A percentile compares a stretch with the other conserved stretches of the same genome.
phyloP scores from a whole-genome alignment of 1,140 invertebrate species.

The Thalassaphorura encarpata region DNA sequence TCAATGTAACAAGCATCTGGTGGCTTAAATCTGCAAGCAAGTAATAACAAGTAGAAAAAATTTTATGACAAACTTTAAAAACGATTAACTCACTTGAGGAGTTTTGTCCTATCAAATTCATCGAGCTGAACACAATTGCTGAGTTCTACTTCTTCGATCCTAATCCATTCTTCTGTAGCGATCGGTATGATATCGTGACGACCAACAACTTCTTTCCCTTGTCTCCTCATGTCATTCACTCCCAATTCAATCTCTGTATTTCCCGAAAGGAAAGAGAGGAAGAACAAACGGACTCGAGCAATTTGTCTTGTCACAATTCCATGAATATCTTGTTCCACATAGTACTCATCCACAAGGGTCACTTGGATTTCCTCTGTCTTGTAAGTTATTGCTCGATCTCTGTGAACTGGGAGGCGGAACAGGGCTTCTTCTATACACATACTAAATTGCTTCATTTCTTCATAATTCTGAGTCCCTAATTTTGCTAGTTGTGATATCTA shows the following conservation, averaged over 20 bases:
- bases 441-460: conserved; percentile 86
- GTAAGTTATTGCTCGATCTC: conserved; percentile 83
- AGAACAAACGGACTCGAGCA: conserved; percentile 51
- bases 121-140: conserved; percentile 86
- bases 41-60: conserved; percentile 13
- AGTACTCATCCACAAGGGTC: conserved; percentile 91
- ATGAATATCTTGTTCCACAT: conserved; percentile 80
- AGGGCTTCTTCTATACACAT: conserved; percentile 78
- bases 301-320: conserved; percentile 83
- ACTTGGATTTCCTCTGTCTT: conserved; percentile 98
- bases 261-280: conserved; percentile 31
- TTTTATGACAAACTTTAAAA: background rate
- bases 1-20: conserved; percentile 98
- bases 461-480: conserved; percentile 76
- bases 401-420: conserved; percentile 68
- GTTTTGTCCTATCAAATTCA: conserved; percentile 80
- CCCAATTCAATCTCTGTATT: conserved; percentile 66
- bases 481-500: conserved; percentile 93
- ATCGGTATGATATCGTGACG: conserved; percentile 98
- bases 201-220: conserved; percentile 97
- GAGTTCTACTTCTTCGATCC: conserved; percentile 87
- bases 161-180: conserved; percentile 98
- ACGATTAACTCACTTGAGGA: conserved; percentile 62
- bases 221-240: conserved; percentile 89
- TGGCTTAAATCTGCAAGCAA: conserved; percentile 72